Evolutionary conservation across 2,888 invertebrate genomes (phyloP).

Genomic region (Dinocampus coccinellae): DNA sequence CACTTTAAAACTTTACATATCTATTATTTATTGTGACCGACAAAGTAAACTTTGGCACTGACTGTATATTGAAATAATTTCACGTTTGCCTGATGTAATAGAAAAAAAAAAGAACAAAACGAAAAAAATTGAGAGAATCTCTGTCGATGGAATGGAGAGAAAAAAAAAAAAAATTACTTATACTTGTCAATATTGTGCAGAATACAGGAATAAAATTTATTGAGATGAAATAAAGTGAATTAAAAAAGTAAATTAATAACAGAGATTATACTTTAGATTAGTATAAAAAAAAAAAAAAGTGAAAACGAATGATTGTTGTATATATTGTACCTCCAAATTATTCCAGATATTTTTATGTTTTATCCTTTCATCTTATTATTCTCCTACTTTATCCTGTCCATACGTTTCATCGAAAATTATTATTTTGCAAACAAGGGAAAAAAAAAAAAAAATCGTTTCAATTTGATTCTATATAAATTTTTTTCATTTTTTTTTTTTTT

Average conservation of each 20-base stretch:
- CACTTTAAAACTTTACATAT: not conserved
- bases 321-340: slow-evolving; percentile 30
- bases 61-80: slow-evolving; percentile 1
- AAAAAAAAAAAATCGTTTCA: too few relatives aligned
- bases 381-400: not conserved
- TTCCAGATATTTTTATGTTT: too few relatives aligned
- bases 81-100: not conserved
- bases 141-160: not conserved
- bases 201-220: not conserved
- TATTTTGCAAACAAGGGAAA: not conserved
- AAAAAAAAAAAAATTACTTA: slow-evolving; percentile 9
- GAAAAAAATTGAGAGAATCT: too few relatives aligned
- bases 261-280: slow-evolving; percentile 9
- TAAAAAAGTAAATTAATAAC: not conserved
- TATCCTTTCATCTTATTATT: not conserved
- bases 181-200: slow-evolving; percentile 6
- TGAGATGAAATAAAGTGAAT: not conserved
- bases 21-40: slow-evolving; percentile 29
- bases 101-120: not conserved
- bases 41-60: not conserved
- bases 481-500: slow-evolving; percentile 4
- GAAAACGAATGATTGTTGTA: slow-evolving; percentile 25
- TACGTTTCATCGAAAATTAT: not conserved
- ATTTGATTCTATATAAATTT: too few relatives aligned
- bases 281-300: not conserved